Percentiles rank a stretch among this genome's conserved stretches.
Conservation (phyloP, 2,888 invertebrate species). For the Troglohyphantes excavatus region DNA sequence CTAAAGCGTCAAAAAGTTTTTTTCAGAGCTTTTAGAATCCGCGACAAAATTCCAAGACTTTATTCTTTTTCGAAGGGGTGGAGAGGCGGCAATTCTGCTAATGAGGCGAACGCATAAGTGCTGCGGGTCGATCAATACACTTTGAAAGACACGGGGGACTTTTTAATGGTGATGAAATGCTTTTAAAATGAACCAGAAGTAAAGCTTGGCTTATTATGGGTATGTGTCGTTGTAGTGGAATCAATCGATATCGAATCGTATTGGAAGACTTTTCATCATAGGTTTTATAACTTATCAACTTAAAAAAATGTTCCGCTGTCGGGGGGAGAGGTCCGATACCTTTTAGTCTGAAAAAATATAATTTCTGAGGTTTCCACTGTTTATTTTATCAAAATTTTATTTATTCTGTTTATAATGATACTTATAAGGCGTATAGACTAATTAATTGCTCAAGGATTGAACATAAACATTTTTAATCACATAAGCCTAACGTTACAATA, state of each 20-base stretch:
- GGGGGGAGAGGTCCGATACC: too few relatives aligned
- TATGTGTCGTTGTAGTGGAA: neutral
- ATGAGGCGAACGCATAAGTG: slow-evolving; percentile 42
- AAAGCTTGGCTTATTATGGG: slow-evolving; percentile 11
- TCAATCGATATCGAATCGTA: neutral
- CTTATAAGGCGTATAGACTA: too few relatives aligned
- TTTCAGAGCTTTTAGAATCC: slow-evolving; percentile 32
- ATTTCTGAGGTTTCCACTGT: too few relatives aligned
- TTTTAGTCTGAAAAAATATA: too few relatives aligned
- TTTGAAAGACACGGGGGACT: slow-evolving; percentile 38
- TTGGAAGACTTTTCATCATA: neutral
- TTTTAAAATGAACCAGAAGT: slow-evolving; percentile 30
- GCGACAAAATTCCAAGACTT: slow-evolving; percentile 12
- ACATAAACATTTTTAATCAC: too few relatives aligned
- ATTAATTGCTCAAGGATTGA: too few relatives aligned
- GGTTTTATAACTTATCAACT: too few relatives aligned
- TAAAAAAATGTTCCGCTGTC: too few relatives aligned
- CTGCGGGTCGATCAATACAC: slow-evolving; percentile 30
- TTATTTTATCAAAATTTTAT: too few relatives aligned
- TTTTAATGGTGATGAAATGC: slow-evolving; percentile 57
- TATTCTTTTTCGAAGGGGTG: too few relatives aligned
- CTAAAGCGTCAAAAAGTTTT: slow-evolving; percentile 35
- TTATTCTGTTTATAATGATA: too few relatives aligned
- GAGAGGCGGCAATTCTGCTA: slow-evolving; percentile 44
- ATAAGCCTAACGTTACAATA: too few relatives aligned